phyloP scores from a whole-genome alignment of 2,797 vertebrate genomes.

The Anolis apletophallus region DNA sequence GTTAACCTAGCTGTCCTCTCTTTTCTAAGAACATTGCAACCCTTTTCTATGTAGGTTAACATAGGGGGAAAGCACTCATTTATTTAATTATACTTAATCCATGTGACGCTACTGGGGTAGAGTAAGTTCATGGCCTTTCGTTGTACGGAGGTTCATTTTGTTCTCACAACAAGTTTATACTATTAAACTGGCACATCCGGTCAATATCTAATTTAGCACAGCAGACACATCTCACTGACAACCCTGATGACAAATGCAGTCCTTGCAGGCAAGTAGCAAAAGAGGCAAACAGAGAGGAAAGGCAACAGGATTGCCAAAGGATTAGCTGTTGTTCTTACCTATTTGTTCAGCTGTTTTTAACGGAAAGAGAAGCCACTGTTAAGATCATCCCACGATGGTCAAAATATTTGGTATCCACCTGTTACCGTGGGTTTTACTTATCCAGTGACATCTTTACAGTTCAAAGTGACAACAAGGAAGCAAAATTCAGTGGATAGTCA shows the following conservation, averaged over 20 bases:
- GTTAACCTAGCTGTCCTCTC: not conserved
- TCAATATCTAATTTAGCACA: slow-evolving; percentile 61
- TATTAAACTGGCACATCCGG: slow-evolving; percentile 41
- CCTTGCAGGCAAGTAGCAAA: slow-evolving; percentile 21
- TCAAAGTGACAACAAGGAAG: not conserved
- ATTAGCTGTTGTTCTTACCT: not conserved
- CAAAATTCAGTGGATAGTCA: not conserved
- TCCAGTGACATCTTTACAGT: no score
- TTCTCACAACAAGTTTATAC: slow-evolving; percentile 43
- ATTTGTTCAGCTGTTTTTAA: slow-evolving; percentile 30
- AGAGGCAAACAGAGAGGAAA: not conserved
- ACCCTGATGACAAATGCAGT: slow-evolving; percentile 33
- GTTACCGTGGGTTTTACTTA: not conserved
- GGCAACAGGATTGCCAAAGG: not conserved
- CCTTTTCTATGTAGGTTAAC: not conserved
- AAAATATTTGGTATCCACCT: not conserved
- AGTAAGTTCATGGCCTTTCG: accelerated
- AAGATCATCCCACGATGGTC: not conserved
- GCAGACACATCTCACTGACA: not conserved
- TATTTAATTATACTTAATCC: not conserved
- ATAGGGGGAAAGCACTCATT: not conserved
- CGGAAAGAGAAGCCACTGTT: not conserved
- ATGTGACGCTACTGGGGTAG: slow-evolving; percentile 17
- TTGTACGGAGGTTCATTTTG: slow-evolving; percentile 21
- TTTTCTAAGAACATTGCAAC: not conserved